Evolutionary conservation across 1,140 invertebrate genomes (phyloP).

Genomic region (Leptinotarsa undecemlineata): DNA sequence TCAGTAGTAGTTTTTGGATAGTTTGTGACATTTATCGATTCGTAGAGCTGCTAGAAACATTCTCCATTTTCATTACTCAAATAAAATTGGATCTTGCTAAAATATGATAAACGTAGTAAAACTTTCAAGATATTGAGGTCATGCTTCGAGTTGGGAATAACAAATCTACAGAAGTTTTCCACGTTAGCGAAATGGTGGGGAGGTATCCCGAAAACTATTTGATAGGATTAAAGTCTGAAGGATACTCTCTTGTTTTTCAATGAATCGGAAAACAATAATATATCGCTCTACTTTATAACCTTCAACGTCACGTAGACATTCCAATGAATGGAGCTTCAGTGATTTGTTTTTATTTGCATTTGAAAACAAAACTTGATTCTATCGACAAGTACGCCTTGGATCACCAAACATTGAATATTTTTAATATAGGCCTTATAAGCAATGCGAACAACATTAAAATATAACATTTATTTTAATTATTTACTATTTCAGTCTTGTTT

Average conservation of each 20-base stretch:
- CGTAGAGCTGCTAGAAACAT: too few species aligned
- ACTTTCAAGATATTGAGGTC: conserved; percentile 24
- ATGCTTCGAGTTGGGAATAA: conserved; percentile 13
- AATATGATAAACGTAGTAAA: conserved; percentile 35
- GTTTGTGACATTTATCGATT: too few species aligned
- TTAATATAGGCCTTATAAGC: too few species aligned
- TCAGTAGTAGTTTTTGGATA: too few species aligned
- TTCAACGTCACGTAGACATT: neutral
- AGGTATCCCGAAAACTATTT: conserved; percentile 23
- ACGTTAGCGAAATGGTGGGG: conserved; percentile 10
- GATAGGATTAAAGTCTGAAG: conserved; percentile 24
- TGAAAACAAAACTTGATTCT: too few species aligned
- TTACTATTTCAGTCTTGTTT: too few species aligned
- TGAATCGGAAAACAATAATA: neutral
- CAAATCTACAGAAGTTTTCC: conserved; percentile 15
- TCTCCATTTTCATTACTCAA: too few species aligned
- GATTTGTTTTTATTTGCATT: neutral
- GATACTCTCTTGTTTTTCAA: neutral
- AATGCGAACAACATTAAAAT: too few species aligned
- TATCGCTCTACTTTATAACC: neutral
- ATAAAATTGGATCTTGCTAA: conserved; percentile 23
- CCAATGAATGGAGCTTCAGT: neutral
- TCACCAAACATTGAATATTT: too few species aligned
- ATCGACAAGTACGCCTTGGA: too few species aligned
- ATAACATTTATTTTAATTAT: too few species aligned